phyloP scores from a whole-genome alignment of 2,797 vertebrate genomes.

The Eulemur coronatus region DNA sequence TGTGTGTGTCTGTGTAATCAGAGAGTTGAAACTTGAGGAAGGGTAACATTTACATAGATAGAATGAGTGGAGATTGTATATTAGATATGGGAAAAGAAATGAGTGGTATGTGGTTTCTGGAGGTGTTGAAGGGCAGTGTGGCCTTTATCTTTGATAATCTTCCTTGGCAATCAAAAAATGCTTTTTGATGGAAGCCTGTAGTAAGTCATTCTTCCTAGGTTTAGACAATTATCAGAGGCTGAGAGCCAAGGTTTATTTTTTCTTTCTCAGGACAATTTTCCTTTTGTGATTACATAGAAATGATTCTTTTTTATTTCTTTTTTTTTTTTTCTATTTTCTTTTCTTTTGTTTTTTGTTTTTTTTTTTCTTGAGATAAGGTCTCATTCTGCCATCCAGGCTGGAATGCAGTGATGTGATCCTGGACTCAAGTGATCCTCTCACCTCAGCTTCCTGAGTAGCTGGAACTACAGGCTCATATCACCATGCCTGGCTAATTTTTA shows the following conservation, averaged over 20 bases:
- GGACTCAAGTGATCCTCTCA: too few relatives aligned
- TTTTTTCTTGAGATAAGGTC: too few relatives aligned
- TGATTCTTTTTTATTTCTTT: neutral
- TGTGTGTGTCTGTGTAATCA: neutral
- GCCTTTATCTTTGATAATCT: neutral
- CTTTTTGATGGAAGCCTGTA: neutral
- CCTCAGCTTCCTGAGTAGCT: too few relatives aligned
- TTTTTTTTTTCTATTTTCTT: neutral
- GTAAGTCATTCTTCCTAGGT: neutral
- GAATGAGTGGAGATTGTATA: neutral
- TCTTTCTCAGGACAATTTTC: neutral
- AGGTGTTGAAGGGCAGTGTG: neutral
- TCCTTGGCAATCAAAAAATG: neutral
- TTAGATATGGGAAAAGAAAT: neutral
- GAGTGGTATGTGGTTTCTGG: neutral
- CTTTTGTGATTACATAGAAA: neutral
- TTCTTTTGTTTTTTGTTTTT: conserved; percentile 27
- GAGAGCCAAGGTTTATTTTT: neutral
- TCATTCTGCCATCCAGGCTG: too few relatives aligned
- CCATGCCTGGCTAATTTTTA: too few relatives aligned
- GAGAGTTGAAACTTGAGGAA: neutral
- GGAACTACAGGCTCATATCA: too few relatives aligned
- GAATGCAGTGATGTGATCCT: too few relatives aligned
- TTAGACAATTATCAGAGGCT: neutral
- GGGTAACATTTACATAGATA: neutral